Percentiles rank a stretch among this genome's conserved stretches.
These are phyloP conservation scores for Cheilosia vulpina DNA, from an alignment of 2,888 invertebrate genomes.

Conservation along the genomic window DNA sequence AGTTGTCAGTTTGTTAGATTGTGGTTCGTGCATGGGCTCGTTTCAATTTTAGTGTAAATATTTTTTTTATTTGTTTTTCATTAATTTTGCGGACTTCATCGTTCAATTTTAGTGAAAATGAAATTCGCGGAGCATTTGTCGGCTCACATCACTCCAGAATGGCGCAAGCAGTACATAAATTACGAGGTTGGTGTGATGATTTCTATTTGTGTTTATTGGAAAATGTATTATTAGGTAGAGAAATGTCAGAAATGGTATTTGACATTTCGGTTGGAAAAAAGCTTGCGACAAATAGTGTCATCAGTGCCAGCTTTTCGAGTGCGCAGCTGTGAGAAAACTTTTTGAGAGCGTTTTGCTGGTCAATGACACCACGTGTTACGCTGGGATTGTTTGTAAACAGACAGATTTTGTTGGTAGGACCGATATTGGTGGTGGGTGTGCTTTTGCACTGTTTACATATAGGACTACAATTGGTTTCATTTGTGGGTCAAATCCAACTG, in stretches of 20 bases:
- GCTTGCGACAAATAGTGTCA: slow-evolving; percentile 18
- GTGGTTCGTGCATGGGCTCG: slow-evolving; percentile 64
- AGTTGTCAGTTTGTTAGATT: slow-evolving; percentile 45
- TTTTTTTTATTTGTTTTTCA: slow-evolving; percentile 54
- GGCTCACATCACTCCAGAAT: slow-evolving; percentile 96
- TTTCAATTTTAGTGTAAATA: slow-evolving; percentile 46
- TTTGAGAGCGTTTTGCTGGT: slow-evolving; percentile 18
- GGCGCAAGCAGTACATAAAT: slow-evolving; percentile 93
- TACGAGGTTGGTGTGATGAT: slow-evolving; percentile 85
- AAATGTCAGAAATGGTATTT: slow-evolving; percentile 44
- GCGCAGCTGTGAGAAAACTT: slow-evolving; percentile 43
- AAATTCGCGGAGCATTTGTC: slow-evolving; percentile 95
- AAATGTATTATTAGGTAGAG: slow-evolving; percentile 52
- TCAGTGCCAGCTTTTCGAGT: slow-evolving; percentile 7
- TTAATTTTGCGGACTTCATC: slow-evolving; percentile 26
- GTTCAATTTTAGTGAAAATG: slow-evolving; percentile 85
- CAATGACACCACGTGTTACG: slow-evolving; percentile 42
- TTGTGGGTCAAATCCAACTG: no score
- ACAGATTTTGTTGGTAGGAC: slow-evolving; percentile 6
- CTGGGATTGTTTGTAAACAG: slow-evolving; percentile 59
- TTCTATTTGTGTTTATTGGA: slow-evolving; percentile 29
- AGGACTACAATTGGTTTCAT: no score
- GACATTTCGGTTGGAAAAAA: slow-evolving; percentile 46
- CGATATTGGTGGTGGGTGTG: background rate
- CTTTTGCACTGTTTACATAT: background rate